Evolutionary conservation across 92 coral and sea anemone species (phyloP).

Genomic region (Phenganax stokvisi): DNA sequence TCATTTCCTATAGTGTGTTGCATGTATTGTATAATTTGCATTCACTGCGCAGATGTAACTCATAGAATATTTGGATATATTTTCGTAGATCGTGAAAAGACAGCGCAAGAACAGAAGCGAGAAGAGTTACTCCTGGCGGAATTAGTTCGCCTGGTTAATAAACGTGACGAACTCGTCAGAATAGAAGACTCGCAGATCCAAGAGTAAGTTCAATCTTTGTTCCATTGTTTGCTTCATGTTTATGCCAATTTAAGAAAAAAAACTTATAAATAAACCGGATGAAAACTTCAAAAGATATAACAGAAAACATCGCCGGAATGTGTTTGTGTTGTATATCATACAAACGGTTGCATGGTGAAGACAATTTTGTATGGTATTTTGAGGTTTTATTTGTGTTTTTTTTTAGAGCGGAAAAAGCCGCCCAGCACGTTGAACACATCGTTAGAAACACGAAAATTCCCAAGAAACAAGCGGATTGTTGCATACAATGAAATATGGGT

Average conservation of each 20-base stretch:
- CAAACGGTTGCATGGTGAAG: too few relatives aligned
- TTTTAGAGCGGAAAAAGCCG: constrained; percentile 68
- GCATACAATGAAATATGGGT: constrained; percentile 9
- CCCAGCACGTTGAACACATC: constrained; percentile 59
- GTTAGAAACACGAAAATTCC: constrained; percentile 55
- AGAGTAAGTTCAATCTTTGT: constrained; percentile 56
- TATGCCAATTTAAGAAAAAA: too few relatives aligned
- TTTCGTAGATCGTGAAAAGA: constrained; percentile 66
- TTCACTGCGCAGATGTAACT: background rate
- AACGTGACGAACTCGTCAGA: constrained; percentile 82
- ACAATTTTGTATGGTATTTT: background rate
- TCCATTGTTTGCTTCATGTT: too few relatives aligned
- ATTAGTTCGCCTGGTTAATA: constrained; percentile 73
- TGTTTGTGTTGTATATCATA: background rate
- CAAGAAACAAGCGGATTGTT: constrained; percentile 36
- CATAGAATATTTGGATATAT: background rate
- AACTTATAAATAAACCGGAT: too few relatives aligned
- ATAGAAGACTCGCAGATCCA: constrained; percentile 85
- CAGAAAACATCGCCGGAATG: background rate
- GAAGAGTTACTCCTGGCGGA: constrained; percentile 65
- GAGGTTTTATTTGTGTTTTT: background rate
- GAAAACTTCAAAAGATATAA: too few relatives aligned
- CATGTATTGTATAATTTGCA: background rate
- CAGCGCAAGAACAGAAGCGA: constrained; percentile 62
- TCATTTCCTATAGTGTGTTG: background rate